These are phyloP conservation scores for Actenoides lindsayi DNA, from an alignment of 2,113 vertebrate genomes.

Conservation along the genomic window DNA sequence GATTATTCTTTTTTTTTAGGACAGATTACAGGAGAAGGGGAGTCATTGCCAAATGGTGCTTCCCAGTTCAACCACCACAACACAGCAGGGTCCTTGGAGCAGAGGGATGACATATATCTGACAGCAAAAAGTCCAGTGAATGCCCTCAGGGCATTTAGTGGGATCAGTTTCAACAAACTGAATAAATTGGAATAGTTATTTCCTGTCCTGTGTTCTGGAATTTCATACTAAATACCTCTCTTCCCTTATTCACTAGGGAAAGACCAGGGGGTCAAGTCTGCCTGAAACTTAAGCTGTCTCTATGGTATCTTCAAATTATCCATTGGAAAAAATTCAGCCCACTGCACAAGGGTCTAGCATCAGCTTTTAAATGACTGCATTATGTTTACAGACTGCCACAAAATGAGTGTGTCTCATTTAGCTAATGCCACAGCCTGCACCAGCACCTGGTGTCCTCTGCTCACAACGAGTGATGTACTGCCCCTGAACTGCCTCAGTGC, in stretches of 20 bases:
- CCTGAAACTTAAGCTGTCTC: not conserved
- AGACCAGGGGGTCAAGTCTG: not conserved
- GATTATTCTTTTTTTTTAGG: not conserved
- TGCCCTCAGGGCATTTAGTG: not conserved
- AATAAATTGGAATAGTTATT: not conserved
- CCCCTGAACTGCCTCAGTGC: not conserved
- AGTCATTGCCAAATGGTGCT: not conserved
- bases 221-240: not conserved
- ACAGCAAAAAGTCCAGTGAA: not conserved
- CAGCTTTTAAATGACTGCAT: not conserved
- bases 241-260: not conserved
- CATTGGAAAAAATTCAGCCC: not conserved
- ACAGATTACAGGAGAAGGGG: not conserved
- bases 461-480: accelerated
- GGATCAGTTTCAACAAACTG: not conserved
- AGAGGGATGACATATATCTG: not conserved
- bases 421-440: not conserved
- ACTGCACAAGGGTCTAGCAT: not conserved
- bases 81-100: not conserved
- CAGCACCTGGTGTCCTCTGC: not conserved
- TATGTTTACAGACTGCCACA: not conserved
- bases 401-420: not conserved
- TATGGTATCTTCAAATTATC: not conserved
- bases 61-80: not conserved
- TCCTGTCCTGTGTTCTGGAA: not conserved